Percentiles rank a stretch among this genome's conserved stretches.
Conservation (phyloP, 2,888 invertebrate species). For the Thymelicus acteon region DNA sequence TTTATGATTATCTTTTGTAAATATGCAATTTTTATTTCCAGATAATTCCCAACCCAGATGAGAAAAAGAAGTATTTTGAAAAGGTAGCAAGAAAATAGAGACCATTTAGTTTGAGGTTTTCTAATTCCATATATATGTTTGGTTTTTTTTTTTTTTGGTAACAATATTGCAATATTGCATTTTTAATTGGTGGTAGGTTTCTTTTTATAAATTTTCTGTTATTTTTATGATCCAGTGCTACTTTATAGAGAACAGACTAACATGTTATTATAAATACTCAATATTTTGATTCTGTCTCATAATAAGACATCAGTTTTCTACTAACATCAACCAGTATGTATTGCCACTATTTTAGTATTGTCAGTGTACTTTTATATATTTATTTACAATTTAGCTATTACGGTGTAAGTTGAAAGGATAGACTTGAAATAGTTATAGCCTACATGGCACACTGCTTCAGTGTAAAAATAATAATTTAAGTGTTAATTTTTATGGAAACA, state of each 20-base stretch:
- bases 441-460: no score
- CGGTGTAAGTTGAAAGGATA: no score
- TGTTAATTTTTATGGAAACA: no score
- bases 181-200: background rate
- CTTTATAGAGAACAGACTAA: background rate
- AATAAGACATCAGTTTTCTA: background rate
- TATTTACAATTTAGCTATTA: no score
- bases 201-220: background rate
- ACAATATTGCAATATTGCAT: background rate
- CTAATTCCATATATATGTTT: background rate
- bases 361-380: no score
- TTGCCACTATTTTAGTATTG: no score
- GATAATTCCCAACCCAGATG: slow-evolving; percentile 93
- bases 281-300: background rate
- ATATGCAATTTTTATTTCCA: slow-evolving; percentile 70
- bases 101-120: background rate
- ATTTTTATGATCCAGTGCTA: background rate
- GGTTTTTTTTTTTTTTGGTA: background rate
- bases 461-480: no score
- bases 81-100: slow-evolving; percentile 84
- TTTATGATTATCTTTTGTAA: slow-evolving; percentile 18
- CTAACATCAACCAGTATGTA: no score
- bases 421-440: no score
- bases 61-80: slow-evolving; percentile 92
- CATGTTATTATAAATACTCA: background rate